A percentile compares a stretch with the other conserved stretches of the same genome.
phyloP scores from a whole-genome alignment of 2,113 vertebrate genomes.

The Solea solea region DNA sequence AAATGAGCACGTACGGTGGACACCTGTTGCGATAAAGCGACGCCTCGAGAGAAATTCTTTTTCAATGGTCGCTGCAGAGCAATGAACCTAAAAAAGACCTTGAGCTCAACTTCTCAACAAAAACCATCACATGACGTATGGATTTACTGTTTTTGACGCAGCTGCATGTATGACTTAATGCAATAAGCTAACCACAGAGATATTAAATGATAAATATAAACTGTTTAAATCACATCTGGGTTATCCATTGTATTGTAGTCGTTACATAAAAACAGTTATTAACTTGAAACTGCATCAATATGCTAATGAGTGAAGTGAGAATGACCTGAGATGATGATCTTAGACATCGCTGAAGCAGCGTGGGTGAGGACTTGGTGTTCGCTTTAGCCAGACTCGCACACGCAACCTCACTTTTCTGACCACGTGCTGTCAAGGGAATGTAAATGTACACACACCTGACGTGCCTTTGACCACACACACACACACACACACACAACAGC shows the following conservation, averaged over 20 bases:
- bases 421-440: too few relatives aligned
- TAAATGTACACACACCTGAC: background rate
- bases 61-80: background rate
- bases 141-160: too few relatives aligned
- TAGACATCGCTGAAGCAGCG: too few relatives aligned
- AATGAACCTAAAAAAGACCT: background rate
- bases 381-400: background rate
- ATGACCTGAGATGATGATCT: too few relatives aligned
- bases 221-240: too few relatives aligned
- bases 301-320: background rate
- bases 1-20: background rate
- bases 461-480: background rate
- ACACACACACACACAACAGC: background rate
- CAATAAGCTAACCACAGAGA: too few relatives aligned
- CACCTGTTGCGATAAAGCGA: too few relatives aligned
- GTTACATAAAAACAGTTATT: too few relatives aligned
- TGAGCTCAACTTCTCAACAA: background rate
- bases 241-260: too few relatives aligned
- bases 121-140: background rate
- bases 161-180: too few relatives aligned
- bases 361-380: background rate
- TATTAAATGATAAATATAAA: too few relatives aligned
- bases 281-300: background rate
- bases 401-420: background rate
- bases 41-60: conserved; percentile 1